These are phyloP conservation scores for Corythornis leucogaster DNA, from an alignment of 2,797 vertebrate genomes.

Conservation along the genomic window DNA sequence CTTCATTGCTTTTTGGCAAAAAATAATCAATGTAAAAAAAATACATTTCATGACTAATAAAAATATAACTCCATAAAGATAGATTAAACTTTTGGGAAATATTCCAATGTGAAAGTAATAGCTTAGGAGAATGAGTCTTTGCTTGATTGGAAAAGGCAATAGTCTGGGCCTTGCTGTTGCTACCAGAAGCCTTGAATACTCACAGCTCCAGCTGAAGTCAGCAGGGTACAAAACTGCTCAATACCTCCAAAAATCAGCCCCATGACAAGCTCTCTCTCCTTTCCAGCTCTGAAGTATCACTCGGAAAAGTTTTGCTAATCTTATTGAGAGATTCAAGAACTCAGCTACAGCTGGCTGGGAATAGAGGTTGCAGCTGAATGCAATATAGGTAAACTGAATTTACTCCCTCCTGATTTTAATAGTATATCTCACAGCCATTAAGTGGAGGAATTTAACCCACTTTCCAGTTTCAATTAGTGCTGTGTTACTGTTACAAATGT, in stretches of 20 bases:
- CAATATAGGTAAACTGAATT: background rate
- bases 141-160: background rate
- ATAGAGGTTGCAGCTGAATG: background rate
- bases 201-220: background rate
- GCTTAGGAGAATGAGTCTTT: background rate
- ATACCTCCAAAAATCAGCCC: background rate
- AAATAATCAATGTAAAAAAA: constrained; percentile 20
- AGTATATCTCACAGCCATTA: background rate
- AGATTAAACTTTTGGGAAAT: constrained; percentile 4
- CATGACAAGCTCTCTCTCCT: background rate
- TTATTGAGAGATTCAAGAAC: background rate
- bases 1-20: background rate
- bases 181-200: background rate
- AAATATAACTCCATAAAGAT: constrained; percentile 19
- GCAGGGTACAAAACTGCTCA: background rate
- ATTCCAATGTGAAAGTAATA: background rate
- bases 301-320: background rate
- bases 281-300: background rate
- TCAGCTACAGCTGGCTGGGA: background rate
- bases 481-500: background rate
- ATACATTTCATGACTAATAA: background rate
- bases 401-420: background rate
- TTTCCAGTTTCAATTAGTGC: background rate
- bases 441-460: background rate
- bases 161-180: background rate